Percentiles rank a stretch among this genome's conserved stretches.
Evolutionary conservation across 1,140 invertebrate genomes (phyloP).

Genomic region (Helicoverpa armigera): DNA sequence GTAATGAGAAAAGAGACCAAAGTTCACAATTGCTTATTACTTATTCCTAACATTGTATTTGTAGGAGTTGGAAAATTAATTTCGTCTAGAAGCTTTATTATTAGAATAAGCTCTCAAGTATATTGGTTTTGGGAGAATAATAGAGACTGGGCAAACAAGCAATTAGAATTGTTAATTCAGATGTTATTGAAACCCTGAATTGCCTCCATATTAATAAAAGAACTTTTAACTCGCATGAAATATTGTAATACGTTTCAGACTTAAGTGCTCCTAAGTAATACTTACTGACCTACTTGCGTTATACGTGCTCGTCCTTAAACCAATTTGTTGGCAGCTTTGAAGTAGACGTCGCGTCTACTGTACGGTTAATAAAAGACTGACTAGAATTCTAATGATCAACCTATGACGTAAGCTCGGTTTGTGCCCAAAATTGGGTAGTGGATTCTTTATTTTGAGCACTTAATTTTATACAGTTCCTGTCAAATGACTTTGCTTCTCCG

Average conservation of each 20-base stretch:
- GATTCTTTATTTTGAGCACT: not conserved
- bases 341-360: not conserved
- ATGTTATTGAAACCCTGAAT: not conserved
- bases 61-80: no score
- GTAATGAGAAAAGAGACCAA: no score
- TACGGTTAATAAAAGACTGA: conserved; percentile 32
- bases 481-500: no score
- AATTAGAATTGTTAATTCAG: not conserved
- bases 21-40: no score
- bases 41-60: no score
- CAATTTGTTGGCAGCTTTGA: conserved; percentile 39
- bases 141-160: not conserved
- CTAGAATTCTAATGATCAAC: conserved; percentile 21
- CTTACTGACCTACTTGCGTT: conserved; percentile 24
- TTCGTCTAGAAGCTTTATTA: no score
- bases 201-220: not conserved
- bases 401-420: conserved; percentile 1
- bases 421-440: not conserved
- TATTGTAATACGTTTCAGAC: not conserved
- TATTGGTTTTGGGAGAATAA: no score
- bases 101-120: no score
- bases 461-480: not conserved
- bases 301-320: conserved; percentile 30
- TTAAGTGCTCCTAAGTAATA: not conserved
- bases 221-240: no score